Evolutionary conservation across 2,113 vertebrate genomes (phyloP), one percentile per base, ranked within the genome.

Genomic region (Echinops telfairi): DNA sequence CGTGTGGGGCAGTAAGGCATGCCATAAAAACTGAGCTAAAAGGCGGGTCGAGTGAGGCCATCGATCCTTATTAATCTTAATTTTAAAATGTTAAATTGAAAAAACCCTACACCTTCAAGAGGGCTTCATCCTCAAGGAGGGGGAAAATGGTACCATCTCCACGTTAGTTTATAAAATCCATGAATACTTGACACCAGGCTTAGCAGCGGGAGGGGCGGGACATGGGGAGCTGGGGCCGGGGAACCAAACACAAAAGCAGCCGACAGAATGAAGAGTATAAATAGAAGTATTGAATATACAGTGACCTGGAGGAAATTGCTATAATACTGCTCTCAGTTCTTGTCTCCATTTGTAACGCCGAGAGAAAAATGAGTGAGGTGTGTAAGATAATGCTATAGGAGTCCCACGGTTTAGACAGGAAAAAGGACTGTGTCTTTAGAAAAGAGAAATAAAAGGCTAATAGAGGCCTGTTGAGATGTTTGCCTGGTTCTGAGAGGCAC

Each of bases 51-150:
- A 43, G 40, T 31, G 81, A 77, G 47, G 27, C 36, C 57, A 73
- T 83, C 62, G 33, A 57, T 90, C 29, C 38, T 73, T 85, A 70
- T 64, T 70, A 93, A 43, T 71, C 90, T 96, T 88, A 90, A 81
- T 86, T 96, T 95, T 0, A 53, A 95, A 96, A 92, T 90, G 94
- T 81, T 86, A 92, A 90, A 31, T 15, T 77, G 91, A 92, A 96
- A 36, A 58, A 86, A 8, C 47, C 47, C 57, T 82, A 58, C 10
- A 75, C 68, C 33, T 88, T 60, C 58, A 71, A 11, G 29, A 89
- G 78, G 22, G 84, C 80, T 25, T 53, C 57, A 58, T 78, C 33
- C 80, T 25, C 16, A 31, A 31, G 25, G n/a, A 53, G 36, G 84
- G 77, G 40, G 83, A 71, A 71, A 81, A 89, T 76, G 88, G 90